Evolutionary conservation across 2,113 vertebrate genomes (phyloP).

Genomic region (Ancistrus triradiatus): DNA sequence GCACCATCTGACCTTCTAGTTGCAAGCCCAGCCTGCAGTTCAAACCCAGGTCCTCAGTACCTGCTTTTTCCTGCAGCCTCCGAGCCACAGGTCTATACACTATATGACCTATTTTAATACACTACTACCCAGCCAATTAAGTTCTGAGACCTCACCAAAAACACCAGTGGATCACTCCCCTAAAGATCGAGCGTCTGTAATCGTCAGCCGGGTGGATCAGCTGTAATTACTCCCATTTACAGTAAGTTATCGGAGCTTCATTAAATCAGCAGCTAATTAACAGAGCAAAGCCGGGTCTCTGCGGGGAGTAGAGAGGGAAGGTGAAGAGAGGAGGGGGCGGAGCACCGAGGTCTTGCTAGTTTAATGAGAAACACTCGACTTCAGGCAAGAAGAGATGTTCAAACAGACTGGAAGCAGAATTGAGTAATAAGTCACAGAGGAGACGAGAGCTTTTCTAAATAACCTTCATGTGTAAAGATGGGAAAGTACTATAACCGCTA

Average conservation of each 20-base stretch:
- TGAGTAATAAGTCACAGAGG: too few relatives aligned
- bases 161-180: too few relatives aligned
- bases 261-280: slow-evolving; percentile 54
- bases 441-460: not conserved
- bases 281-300: slow-evolving; percentile 37
- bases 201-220: slow-evolving; percentile 34
- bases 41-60: too few relatives aligned
- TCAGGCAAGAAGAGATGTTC: not conserved
- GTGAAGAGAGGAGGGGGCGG: slow-evolving; percentile 17
- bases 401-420: not conserved
- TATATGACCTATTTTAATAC: too few relatives aligned
- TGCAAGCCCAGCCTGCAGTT: too few relatives aligned
- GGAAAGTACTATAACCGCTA: too few relatives aligned
- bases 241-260: slow-evolving; percentile 49
- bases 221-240: slow-evolving; percentile 52
- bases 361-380: slow-evolving; percentile 32
- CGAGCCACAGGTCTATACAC: too few relatives aligned
- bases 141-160: too few relatives aligned
- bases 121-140: too few relatives aligned
- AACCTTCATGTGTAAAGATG: too few relatives aligned
- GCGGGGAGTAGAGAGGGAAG: slow-evolving; percentile 18
- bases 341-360: slow-evolving; percentile 38
- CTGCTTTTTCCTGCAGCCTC: too few relatives aligned
- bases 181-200: slow-evolving; percentile 30
- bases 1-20: too few relatives aligned